Evolutionary conservation across 2,888 invertebrate genomes (phyloP), one percentile per base, ranked within the genome.

Genomic region (Bursaphelenchus okinawaensis): DNA sequence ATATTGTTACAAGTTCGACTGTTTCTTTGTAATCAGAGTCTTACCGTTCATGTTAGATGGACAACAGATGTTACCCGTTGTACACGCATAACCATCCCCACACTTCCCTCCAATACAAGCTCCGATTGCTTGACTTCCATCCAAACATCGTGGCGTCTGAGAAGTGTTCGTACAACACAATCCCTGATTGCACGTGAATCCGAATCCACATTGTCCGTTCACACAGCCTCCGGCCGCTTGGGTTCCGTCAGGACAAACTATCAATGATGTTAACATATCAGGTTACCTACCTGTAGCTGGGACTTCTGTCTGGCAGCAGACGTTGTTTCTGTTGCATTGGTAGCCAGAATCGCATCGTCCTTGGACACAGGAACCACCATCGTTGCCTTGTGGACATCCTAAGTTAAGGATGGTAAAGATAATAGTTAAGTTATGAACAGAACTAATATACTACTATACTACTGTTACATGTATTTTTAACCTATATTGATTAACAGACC

Each of bases 201-300:
- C 82, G 28, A 73, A 70, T 54, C 81, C 81, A 70, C 82, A 82
- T 31, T 74, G 75, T 52, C 80, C 79, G 71, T 79, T 80, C 57
- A 82, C 81, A 61, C 82, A 82, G 24, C 77, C 77, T 62, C 82
- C 81, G 26, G 79, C 82, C 8, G 81, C 80, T 64, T 82, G 80
- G 19, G 80, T 78, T 58, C 80, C 79, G 69, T 82, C 82, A n/a
- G 80, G 72, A 70, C 82, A 82, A 27, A 81, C 75, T 72, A 63
- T 55, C 70, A 19, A 28, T 22, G 12, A 26, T 9, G 12, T 40
- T 54, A 51, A 56, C 23, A 54, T 20, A 52, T 23, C 12, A 52
- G 12, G 1, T 2, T 9, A 24, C 20, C 2, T 56, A 56, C 56
- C 56, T 9, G 56, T 56, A 24, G 56, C 56, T n/a, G 60, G 60